A percentile compares a stretch with the other conserved stretches of the same genome.
Conservation (phyloP, 2,888 invertebrate species). For the Calameuta pallipes region DNA sequence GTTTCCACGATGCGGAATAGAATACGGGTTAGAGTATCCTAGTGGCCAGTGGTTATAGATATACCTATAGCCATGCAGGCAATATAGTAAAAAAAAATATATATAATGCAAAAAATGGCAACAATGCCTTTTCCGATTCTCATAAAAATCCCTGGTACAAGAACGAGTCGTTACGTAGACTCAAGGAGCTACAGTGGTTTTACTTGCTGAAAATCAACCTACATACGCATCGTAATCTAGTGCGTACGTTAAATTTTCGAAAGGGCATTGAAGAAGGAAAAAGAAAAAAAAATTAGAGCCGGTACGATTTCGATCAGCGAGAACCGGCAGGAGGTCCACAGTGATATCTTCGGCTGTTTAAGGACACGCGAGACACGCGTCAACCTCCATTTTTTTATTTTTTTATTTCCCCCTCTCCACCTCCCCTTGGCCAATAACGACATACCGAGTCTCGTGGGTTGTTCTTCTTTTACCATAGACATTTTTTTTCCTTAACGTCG, state of each 20-base stretch:
- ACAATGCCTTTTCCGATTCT: neutral
- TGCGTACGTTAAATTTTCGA: neutral
- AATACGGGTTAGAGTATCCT: neutral
- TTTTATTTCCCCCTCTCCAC: neutral
- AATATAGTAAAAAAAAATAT: neutral
- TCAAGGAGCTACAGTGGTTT: neutral
- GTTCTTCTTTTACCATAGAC: neutral
- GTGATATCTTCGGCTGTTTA: neutral
- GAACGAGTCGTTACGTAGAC: neutral
- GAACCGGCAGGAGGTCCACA: neutral
- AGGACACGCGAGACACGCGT: slow-evolving; percentile 26
- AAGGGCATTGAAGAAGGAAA: too few relatives aligned
- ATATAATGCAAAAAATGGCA: neutral
- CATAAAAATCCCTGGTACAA: neutral
- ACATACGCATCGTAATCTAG: neutral
- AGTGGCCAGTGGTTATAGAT: neutral
- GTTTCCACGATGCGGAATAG: neutral
- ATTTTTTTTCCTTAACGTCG: neutral
- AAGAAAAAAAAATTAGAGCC: too few relatives aligned
- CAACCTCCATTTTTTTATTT: slow-evolving; percentile 35
- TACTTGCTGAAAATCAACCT: neutral
- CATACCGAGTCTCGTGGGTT: neutral
- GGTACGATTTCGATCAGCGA: neutral
- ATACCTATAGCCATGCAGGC: neutral
- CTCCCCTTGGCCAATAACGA: neutral